Evolutionary conservation across 2,113 vertebrate species (phyloP).

Genomic region (Spea bombifrons): DNA sequence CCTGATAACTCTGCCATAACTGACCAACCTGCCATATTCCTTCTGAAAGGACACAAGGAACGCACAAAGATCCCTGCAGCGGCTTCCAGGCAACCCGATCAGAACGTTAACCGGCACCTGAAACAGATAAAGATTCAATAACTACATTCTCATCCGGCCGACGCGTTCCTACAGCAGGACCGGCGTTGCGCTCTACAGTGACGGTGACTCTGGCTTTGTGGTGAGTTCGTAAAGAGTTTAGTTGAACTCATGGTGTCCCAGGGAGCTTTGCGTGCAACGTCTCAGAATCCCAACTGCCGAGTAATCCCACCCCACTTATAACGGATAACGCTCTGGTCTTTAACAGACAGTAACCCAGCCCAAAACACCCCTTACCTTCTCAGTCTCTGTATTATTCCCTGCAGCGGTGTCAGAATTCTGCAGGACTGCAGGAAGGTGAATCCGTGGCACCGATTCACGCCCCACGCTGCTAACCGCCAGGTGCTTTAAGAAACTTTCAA

Average conservation of each 20-base stretch:
- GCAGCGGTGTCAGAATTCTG: slow-evolving; percentile 64
- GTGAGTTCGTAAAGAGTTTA: no score
- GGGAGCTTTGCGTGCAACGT: no score
- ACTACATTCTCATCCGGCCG: no score
- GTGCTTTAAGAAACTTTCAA: slow-evolving; percentile 82
- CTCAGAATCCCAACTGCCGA: no score
- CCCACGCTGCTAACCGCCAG: slow-evolving; percentile 82
- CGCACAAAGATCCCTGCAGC: slow-evolving; percentile 75
- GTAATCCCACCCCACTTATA: no score
- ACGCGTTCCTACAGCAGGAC: no score
- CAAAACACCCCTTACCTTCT: slow-evolving; percentile 71
- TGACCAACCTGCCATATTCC: slow-evolving; percentile 76
- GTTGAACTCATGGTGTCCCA: no score
- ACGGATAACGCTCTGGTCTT: neutral
- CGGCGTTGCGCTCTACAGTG: no score
- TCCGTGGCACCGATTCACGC: slow-evolving; percentile 73
- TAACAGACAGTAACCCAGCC: neutral
- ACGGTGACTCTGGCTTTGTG: no score
- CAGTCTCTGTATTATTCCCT: slow-evolving; percentile 54
- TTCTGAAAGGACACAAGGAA: slow-evolving; percentile 82
- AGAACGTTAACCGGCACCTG: slow-evolving; percentile 83
- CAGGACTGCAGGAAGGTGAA: slow-evolving; percentile 79
- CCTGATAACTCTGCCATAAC: no score
- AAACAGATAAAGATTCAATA: neutral
- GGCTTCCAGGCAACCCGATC: slow-evolving; percentile 87